A percentile compares a stretch with the other conserved stretches of the same genome.
These are phyloP conservation scores for Dicycla oo DNA, from an alignment of 2,888 invertebrate species.

Conservation along the genomic window DNA sequence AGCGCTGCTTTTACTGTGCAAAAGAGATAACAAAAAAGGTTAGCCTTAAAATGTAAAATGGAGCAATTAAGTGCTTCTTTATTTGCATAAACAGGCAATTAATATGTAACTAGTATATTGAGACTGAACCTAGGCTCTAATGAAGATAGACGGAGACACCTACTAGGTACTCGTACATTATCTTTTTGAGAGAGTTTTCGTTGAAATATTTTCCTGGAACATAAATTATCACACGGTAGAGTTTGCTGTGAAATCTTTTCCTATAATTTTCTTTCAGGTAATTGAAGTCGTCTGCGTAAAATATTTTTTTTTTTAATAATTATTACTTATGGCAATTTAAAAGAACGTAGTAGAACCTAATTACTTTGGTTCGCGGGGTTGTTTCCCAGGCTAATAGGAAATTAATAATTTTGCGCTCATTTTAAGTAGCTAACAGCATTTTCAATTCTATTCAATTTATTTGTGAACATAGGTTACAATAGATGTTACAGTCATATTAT, in stretches of 20 bases:
- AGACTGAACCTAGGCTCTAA: constrained; percentile 21
- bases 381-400: not conserved
- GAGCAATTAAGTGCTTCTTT: constrained; percentile 43
- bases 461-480: too few species aligned
- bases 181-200: not conserved
- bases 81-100: constrained; percentile 61
- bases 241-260: constrained; percentile 1
- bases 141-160: constrained; percentile 5
- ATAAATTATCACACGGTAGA: not conserved
- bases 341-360: not conserved
- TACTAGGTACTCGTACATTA: not conserved
- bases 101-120: constrained; percentile 51
- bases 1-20: constrained; percentile 29
- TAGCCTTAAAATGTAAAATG: constrained; percentile 56
- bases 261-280: not conserved
- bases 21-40: constrained; percentile 54
- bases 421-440: too few species aligned
- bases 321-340: not conserved
- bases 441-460: too few species aligned
- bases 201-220: not conserved
- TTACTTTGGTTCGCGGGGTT: not conserved
- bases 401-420: too few species aligned
- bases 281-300: not conserved
- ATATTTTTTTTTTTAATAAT: not conserved
- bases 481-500: too few species aligned